Percentiles rank a stretch among this genome's conserved stretches.
These are phyloP conservation scores for Bruchidius siliquastri DNA, from an alignment of 2,888 invertebrate species.

Conservation along the genomic window DNA sequence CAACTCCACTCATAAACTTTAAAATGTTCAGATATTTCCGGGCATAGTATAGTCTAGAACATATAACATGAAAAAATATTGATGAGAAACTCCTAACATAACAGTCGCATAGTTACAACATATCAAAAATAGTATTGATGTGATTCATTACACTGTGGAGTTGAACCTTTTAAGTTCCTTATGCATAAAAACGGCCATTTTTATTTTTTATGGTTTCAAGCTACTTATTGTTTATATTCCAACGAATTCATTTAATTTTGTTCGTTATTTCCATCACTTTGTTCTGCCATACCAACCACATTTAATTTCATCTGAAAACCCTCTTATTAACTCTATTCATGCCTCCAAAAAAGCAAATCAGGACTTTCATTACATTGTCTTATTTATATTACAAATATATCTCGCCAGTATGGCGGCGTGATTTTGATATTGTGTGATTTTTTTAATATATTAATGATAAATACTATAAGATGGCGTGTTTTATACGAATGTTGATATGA, in stretches of 20 bases:
- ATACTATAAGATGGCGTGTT: conserved; percentile 41
- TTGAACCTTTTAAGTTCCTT: not conserved
- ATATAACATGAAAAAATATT: too few relatives aligned
- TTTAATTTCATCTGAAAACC: not conserved
- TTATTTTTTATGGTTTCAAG: not conserved
- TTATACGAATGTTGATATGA: conserved; percentile 45
- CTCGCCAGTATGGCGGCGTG: conserved; percentile 43
- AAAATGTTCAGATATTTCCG: too few relatives aligned
- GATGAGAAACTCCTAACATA: too few relatives aligned
- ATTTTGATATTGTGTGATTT: conserved; percentile 51
- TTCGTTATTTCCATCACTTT: not conserved
- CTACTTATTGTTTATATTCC: not conserved
- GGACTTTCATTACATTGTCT: conserved; percentile 38
- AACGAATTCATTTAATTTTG: too few relatives aligned
- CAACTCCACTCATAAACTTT: too few relatives aligned
- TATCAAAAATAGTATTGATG: too few relatives aligned
- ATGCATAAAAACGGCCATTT: not conserved
- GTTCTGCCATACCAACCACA: not conserved
- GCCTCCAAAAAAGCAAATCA: not conserved
- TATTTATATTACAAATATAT: conserved; percentile 43
- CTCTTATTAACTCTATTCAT: not conserved
- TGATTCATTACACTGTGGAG: too few relatives aligned
- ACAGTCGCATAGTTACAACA: too few relatives aligned
- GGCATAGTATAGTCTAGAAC: too few relatives aligned
- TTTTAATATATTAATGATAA: conserved; percentile 38